phyloP scores from a whole-genome alignment of 2,797 vertebrate genomes.

The Sebastes reedi region DNA sequence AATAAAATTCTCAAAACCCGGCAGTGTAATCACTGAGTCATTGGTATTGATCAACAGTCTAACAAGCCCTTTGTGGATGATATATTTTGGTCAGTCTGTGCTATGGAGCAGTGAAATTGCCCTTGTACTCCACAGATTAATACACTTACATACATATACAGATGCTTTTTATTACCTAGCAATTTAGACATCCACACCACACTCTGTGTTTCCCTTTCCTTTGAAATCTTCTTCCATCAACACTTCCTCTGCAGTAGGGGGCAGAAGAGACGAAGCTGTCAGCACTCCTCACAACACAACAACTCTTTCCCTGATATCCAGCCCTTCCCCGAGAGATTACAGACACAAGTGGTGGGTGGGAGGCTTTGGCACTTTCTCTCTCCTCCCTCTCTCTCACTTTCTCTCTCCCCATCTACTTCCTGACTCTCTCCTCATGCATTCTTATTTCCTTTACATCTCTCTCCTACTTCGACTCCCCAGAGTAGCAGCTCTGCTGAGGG shows the following conservation, averaged over 20 bases:
- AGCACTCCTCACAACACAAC: conserved; percentile 63
- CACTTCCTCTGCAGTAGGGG: conserved; percentile 78
- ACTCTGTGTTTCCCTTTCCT: neutral
- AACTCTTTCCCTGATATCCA: conserved; percentile 58
- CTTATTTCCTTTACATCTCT: conserved; percentile 46
- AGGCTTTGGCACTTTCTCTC: conserved; percentile 54
- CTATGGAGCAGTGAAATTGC: neutral
- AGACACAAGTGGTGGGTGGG: conserved; percentile 69
- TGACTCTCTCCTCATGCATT: conserved; percentile 34
- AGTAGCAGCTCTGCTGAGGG: conserved; percentile 48
- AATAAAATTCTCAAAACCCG: neutral
- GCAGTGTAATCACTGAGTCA: conserved; percentile 15
- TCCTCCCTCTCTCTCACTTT: conserved; percentile 7
- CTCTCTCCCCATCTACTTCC: neutral
- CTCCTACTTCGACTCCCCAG: conserved; percentile 51
- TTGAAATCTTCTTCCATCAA: conserved; percentile 58
- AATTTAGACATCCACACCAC: conserved; percentile 23
- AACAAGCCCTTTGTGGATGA: conserved; percentile 1
- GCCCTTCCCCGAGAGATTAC: conserved; percentile 61
- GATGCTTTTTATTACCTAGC: conserved; percentile 5
- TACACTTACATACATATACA: neutral
- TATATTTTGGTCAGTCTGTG: conserved; percentile 3
- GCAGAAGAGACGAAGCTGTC: conserved; percentile 79
- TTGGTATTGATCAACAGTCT: conserved; percentile 27
- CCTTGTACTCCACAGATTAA: conserved; percentile 23